Conservation (phyloP, 2,797 vertebrate genomes). For the Mustela erminea region DNA sequence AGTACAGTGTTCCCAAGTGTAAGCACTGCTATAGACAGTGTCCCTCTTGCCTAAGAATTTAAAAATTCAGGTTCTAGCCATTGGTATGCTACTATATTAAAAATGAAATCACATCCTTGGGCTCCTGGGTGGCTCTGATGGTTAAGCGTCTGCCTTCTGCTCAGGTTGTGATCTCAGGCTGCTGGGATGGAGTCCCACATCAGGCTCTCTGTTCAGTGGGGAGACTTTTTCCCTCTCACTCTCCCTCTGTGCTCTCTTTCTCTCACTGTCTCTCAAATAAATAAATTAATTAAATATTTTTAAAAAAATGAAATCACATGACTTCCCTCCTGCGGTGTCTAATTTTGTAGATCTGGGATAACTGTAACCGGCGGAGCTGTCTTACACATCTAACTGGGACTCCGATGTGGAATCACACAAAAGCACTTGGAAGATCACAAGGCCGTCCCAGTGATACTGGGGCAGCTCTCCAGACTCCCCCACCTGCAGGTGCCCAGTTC, state of each 20-base stretch:
- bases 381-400: too few species aligned
- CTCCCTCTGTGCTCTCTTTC: neutral
- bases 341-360: neutral
- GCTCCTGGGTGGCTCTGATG: neutral
- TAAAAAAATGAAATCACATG: neutral
- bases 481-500: neutral
- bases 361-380: too few species aligned
- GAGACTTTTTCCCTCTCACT: neutral
- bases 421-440: neutral
- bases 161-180: neutral
- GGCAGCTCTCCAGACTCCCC: neutral
- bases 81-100: too few species aligned
- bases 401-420: neutral
- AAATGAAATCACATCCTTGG: neutral
- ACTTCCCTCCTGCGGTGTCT: neutral
- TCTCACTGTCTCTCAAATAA: neutral
- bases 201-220: neutral
- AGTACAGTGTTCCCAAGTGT: too few species aligned
- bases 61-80: neutral
- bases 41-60: neutral
- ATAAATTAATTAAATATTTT: neutral
- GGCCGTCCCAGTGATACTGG: neutral
- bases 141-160: neutral
- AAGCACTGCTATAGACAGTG: neutral
- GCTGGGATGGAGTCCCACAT: neutral